These are phyloP conservation scores for Tetrapedia diversipes DNA, from an alignment of 2,888 invertebrate species.

Conservation along the genomic window DNA sequence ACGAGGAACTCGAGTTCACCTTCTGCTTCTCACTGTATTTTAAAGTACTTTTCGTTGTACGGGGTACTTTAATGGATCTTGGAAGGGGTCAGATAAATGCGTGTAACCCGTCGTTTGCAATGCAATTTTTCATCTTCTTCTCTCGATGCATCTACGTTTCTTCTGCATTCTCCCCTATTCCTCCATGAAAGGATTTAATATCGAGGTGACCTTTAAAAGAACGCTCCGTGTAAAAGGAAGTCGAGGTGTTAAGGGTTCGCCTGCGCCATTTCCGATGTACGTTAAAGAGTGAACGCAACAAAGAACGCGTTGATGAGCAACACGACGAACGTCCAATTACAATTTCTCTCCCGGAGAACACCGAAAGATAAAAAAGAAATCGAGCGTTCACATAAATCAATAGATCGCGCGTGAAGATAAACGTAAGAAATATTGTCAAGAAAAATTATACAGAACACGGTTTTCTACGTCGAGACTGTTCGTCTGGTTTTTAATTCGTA, in stretches of 20 bases:
- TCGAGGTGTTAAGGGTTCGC: background rate
- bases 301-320: too few relatives aligned
- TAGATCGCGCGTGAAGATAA: background rate
- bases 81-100: background rate
- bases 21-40: constrained; percentile 1
- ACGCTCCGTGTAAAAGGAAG: background rate
- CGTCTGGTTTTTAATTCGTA: too few relatives aligned
- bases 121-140: background rate
- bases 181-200: background rate
- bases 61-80: background rate
- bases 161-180: background rate
- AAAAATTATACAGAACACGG: too few relatives aligned
- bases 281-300: background rate
- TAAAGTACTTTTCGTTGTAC: constrained; percentile 19
- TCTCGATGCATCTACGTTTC: background rate
- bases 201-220: background rate
- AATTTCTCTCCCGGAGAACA: too few relatives aligned
- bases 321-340: too few relatives aligned
- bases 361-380: too few relatives aligned
- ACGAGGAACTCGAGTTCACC: background rate
- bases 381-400: background rate
- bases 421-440: background rate
- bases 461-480: too few relatives aligned
- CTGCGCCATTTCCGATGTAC: too few relatives aligned
- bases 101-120: background rate